Conservation (phyloP, 2,797 vertebrate genomes). For the Sandelia bainsii region DNA sequence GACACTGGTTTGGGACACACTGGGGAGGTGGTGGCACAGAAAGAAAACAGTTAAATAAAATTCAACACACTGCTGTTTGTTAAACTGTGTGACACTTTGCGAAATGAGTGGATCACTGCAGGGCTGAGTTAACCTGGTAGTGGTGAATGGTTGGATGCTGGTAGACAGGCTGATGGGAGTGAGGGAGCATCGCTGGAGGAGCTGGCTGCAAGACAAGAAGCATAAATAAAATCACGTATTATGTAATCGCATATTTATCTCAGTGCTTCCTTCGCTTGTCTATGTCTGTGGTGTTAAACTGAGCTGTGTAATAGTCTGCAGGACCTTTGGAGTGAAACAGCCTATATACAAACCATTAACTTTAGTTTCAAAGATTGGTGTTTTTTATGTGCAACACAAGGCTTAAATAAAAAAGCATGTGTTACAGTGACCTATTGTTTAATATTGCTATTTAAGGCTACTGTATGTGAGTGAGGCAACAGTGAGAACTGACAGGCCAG, state of each 20-base stretch:
- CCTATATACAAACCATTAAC: too few relatives aligned
- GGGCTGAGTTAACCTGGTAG: conserved; percentile 84
- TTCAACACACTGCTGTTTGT: not conserved
- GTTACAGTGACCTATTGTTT: not conserved
- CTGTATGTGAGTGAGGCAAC: not conserved
- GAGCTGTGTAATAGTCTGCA: too few relatives aligned
- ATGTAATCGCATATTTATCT: not conserved
- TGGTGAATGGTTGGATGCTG: conserved; percentile 85
- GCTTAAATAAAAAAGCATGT: not conserved
- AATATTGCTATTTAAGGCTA: not conserved
- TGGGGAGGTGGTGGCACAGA: not conserved
- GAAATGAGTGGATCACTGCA: not conserved
- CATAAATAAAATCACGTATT: not conserved
- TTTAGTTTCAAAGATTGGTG: too few relatives aligned
- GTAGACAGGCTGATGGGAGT: conserved; percentile 77
- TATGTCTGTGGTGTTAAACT: too few relatives aligned
- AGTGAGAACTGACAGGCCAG: conserved; percentile 84
- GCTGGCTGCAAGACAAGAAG: conserved; percentile 56
- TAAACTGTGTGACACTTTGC: not conserved
- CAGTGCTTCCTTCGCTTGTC: too few relatives aligned
- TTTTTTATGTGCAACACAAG: too few relatives aligned
- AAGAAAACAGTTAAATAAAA: not conserved
- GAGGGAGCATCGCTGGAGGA: conserved; percentile 83
- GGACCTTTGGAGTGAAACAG: too few relatives aligned
- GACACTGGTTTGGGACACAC: conserved; percentile 38